Base-by-base conservation (phyloP, 2,797 vertebrate genomes). In the Enteromius paludinosus region DNA sequence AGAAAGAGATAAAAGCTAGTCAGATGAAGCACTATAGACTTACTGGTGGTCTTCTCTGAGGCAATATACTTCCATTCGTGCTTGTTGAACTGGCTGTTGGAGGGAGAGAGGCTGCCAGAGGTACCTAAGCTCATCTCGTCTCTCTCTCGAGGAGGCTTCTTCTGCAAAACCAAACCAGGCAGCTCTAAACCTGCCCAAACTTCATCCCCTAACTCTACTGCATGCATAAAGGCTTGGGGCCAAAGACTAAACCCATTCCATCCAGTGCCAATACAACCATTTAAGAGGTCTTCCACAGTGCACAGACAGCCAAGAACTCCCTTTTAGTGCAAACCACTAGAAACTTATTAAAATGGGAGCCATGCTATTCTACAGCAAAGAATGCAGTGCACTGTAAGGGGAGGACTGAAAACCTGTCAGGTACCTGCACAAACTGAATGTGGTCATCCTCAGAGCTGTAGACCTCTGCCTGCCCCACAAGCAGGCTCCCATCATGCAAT, bases 371-470 rank as follows among this genome's bases (percentile, higher is more conserved):
- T 68, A 75, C 17, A 82, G 35, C n/a, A 74, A 45, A 41, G 33
- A 74, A 66, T 20, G 61, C 61, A 74, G 43, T 15, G 10, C 41
- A 47, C 79, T 64, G 45, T 33, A 74, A 43, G 54, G 43, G 66
- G 59, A 81, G 45, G 69, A 65, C 75, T 72, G 45, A 43, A 79
- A 54, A 33, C 30, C 62, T 33, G 56, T 79, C 71, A 92, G 94
- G 94, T 98, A 99, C 98, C 98, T 99, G 98, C 93, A 99, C 97
- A 96, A 99, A 98, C 95, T 99, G 98, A 94, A 97, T 96, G 96
- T 97, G 96, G 96, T 99, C 98, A 95, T 98, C 97, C 93, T 98
- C 97, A 94, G 94, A 95, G 95, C 96, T 95, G 96, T 96, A 98
- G 95, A 96, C 95, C 94, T 98, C 97, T 96, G 93, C 94, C 94